Conservation (phyloP, 2,113 vertebrate genomes). For the Halcyon senegalensis region DNA sequence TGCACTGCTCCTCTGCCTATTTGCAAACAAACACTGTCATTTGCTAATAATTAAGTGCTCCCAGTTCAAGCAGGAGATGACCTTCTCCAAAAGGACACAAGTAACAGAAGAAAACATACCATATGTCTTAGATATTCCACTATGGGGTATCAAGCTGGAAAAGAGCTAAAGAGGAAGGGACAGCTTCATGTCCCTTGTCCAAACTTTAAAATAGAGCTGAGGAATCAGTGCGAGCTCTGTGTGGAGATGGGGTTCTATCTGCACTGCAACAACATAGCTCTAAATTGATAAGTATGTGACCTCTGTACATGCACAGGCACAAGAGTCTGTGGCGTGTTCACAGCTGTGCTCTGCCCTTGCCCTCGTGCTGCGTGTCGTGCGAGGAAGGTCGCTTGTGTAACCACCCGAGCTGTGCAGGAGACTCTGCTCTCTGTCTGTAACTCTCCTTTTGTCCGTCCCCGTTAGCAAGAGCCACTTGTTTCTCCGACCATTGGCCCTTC, state of each 20-base stretch:
- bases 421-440: background rate
- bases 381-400: background rate
- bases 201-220: background rate
- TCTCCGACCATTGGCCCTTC: background rate
- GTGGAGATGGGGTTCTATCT: background rate
- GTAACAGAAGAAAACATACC: background rate
- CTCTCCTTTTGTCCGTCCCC: background rate
- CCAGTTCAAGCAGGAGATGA: background rate
- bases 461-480: background rate
- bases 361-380: fast-evolving
- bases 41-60: background rate
- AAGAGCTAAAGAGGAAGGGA: background rate
- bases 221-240: background rate
- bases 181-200: background rate
- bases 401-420: background rate
- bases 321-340: fast-evolving
- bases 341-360: background rate
- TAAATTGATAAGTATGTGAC: fast-evolving
- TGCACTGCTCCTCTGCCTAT: background rate
- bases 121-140: background rate
- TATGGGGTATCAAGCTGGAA: background rate
- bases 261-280: background rate
- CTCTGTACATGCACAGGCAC: background rate
- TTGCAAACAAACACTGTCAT: background rate
- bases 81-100: background rate